Evolutionary conservation across 1,140 invertebrate genomes (phyloP).

Genomic region (Hirudo medicinalis): DNA sequence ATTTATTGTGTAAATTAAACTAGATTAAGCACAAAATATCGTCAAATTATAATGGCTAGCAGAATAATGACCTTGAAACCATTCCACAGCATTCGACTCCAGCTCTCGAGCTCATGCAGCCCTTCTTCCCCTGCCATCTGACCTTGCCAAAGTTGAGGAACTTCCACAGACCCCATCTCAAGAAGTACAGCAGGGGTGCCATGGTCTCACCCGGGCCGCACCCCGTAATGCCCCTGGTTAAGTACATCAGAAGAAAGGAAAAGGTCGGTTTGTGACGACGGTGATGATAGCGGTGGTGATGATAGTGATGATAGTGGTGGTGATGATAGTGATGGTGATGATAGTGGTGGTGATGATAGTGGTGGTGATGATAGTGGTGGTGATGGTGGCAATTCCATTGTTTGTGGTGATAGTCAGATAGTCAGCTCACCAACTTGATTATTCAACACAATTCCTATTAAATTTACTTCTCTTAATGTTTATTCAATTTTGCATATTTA

Average conservation of each 20-base stretch:
- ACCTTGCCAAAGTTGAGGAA: slow-evolving; percentile 66
- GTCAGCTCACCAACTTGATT: not conserved
- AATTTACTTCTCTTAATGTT: no score
- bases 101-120: slow-evolving; percentile 77
- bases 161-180: slow-evolving; percentile 82
- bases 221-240: slow-evolving; percentile 62
- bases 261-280: slow-evolving; percentile 46
- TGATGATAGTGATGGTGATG: not conserved
- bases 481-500: no score
- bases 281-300: not conserved
- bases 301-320: not conserved
- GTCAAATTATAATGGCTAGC: no score
- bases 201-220: slow-evolving; percentile 49
- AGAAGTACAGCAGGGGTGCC: slow-evolving; percentile 69
- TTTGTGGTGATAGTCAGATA: no score
- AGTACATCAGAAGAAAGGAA: slow-evolving; percentile 81
- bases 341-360: not conserved
- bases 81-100: slow-evolving; percentile 80
- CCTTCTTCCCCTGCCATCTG: slow-evolving; percentile 89
- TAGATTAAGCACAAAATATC: no score
- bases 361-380: not conserved
- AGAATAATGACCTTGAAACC: no score
- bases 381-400: not conserved
- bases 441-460: no score
- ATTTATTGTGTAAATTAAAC: no score